Evolutionary conservation across 2,113 vertebrate species (phyloP).

Genomic region (Ailurus styani): DNA sequence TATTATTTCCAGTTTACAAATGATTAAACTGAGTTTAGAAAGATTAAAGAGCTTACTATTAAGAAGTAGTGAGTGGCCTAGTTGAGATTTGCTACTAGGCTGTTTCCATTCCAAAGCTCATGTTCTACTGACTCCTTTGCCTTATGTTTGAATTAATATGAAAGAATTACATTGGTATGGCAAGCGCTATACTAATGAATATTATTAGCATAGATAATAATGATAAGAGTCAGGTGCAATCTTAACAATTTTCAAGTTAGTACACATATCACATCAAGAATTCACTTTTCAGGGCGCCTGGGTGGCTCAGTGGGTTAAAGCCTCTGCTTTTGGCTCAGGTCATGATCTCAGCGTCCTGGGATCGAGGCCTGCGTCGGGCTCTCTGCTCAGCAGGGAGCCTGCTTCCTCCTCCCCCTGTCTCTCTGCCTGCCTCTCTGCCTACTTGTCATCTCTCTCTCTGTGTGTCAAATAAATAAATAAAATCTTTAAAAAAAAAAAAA

Average conservation of each 20-base stretch:
- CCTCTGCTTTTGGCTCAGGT: too few species aligned
- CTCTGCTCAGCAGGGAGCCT: too few species aligned
- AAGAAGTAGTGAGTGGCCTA: neutral
- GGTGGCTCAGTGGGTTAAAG: too few species aligned
- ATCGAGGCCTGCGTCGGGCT: too few species aligned
- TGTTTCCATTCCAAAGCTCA: neutral
- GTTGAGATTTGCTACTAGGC: neutral
- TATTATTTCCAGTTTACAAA: conserved; percentile 58
- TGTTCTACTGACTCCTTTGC: neutral
- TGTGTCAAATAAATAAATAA: too few species aligned
- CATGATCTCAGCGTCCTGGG: too few species aligned
- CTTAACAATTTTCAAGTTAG: neutral
- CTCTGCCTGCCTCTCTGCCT: too few species aligned
- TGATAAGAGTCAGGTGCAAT: neutral
- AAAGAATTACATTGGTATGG: neutral
- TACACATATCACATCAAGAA: neutral
- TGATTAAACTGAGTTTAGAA: conserved; percentile 44
- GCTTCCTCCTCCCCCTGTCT: too few species aligned
- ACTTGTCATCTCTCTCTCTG: too few species aligned
- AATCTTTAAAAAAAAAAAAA: too few species aligned
- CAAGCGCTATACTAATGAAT: neutral
- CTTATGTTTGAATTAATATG: neutral
- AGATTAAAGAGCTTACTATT: neutral
- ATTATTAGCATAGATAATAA: neutral
- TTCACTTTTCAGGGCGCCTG: neutral